Percentiles rank a stretch among this genome's conserved stretches.
Conservation (phyloP, 2,113 vertebrate species). For the Progne subis region DNA sequence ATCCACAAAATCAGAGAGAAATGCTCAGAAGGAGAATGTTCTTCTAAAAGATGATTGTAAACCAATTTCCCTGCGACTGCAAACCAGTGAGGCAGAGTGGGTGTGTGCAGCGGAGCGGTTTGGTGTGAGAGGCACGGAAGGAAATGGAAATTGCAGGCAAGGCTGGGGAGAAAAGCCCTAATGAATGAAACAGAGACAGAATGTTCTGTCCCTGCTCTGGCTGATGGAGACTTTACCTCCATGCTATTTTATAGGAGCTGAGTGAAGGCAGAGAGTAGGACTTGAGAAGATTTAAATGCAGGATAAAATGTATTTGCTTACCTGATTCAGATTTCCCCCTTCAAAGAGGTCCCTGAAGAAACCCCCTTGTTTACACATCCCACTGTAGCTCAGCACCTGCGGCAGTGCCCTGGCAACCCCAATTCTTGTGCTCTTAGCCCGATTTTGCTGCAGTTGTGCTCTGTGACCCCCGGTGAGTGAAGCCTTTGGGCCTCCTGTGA, state of each 20-base stretch:
- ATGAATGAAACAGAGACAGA: conserved; percentile 32
- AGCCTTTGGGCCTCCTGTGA: background rate
- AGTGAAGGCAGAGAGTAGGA: background rate
- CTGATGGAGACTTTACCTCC: background rate
- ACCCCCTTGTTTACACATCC: background rate
- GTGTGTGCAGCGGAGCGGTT: background rate
- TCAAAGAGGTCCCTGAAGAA: background rate
- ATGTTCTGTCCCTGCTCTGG: background rate
- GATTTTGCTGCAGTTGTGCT: background rate
- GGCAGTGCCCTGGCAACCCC: background rate
- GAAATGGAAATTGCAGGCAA: conserved; percentile 60
- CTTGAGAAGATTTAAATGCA: background rate
- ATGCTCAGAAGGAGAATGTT: background rate
- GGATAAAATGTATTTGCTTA: background rate
- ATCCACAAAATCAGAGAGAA: background rate
- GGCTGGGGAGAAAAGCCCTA: background rate
- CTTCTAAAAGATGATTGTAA: background rate
- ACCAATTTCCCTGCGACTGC: background rate
- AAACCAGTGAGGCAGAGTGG: background rate
- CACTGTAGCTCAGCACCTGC: background rate
- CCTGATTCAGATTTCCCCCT: background rate
- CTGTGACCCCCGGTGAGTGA: background rate
- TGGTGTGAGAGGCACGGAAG: background rate
- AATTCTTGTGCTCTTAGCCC: background rate
- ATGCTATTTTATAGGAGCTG: accelerated